phyloP scores from a whole-genome alignment of 1,140 invertebrate genomes.

The Drosophila biarmipes region DNA sequence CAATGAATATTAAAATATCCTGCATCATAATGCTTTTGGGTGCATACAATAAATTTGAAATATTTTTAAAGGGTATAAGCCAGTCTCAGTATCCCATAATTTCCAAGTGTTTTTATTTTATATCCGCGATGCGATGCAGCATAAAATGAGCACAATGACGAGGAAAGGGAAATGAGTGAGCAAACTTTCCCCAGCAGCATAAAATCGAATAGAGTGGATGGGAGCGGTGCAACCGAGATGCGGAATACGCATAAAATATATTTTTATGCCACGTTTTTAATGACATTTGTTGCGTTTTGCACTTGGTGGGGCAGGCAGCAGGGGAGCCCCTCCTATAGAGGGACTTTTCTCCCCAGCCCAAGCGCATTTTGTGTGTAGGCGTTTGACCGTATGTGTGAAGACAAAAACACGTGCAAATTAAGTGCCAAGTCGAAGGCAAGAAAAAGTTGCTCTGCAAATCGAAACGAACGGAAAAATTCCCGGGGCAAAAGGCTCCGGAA shows the following conservation, averaged over 20 bases:
- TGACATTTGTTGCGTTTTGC: conserved; percentile 79
- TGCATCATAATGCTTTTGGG: too few relatives aligned
- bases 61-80: neutral
- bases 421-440: conserved; percentile 25
- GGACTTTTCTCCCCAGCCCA: neutral
- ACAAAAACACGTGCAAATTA: conserved; percentile 26
- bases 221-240: conserved; percentile 30
- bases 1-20: too few relatives aligned
- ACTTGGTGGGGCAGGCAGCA: conserved; percentile 45
- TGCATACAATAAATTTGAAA: neutral
- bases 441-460: conserved; percentile 33
- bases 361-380: conserved; percentile 24
- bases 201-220: conserved; percentile 36
- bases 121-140: conserved; percentile 59
- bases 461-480: conserved; percentile 21
- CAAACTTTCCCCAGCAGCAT: conserved; percentile 43
- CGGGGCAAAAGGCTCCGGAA: conserved; percentile 23
- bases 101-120: conserved; percentile 44
- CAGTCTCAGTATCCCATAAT: neutral
- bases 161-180: conserved; percentile 15
- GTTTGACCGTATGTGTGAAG: conserved; percentile 33
- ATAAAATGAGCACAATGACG: conserved; percentile 62
- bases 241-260: conserved; percentile 69
- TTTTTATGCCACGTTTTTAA: conserved; percentile 79
- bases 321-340: neutral